Base-by-base conservation (phyloP, 2,888 invertebrate genomes). In the Ophioninae sp. region DNA sequence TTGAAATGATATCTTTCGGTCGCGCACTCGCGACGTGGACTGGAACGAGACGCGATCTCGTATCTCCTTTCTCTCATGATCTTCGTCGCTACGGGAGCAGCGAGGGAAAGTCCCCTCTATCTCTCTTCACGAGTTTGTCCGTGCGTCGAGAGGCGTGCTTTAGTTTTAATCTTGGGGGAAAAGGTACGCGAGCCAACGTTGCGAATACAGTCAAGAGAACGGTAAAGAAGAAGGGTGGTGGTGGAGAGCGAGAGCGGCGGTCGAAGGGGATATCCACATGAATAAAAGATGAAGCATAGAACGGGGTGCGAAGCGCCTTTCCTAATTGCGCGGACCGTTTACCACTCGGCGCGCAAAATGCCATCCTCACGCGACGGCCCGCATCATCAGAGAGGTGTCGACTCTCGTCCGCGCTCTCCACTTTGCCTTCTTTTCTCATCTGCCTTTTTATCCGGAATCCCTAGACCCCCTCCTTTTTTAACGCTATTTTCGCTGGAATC, bases 241-340 rank as follows among this genome's bases (percentile, higher is more conserved):
- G n/a, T n/a, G n/a, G n/a, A n/a, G n/a, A n/a, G n/a, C n/a, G n/a
- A n/a, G n/a, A n/a, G n/a, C n/a, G n/a, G n/a, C n/a, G 68, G 78
- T 77, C n/a, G 63, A n/a, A 22, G 69, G 76, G 69, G 59, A 79
- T 83, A 81, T 81, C 73, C 81, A 73, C 88, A 91, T 92, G 92
- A 92, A 92, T 92, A 92, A 92, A 92, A 92, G 90, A 92, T 92
- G 92, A 92, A 89, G 79, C 87, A 85, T 79, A 85, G 86, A 88
- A 88, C 88, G 86, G 86, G 87, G 90, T 90, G 91, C 90, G 90
- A 91, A 91, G 90, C 91, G 90, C 90, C 91, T 91, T 91, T 88
- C 90, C 91, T 92, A 92, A 92, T 92, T 92, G 92, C 91, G 89
- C 89, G 89, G 91, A 90, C 91, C 91, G 92, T 91, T 91, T 91